Percentiles rank a stretch among this genome's conserved stretches.
These are phyloP conservation scores for Acrossocheilus fasciatus DNA, from an alignment of 2,797 vertebrate species.

Conservation along the genomic window DNA sequence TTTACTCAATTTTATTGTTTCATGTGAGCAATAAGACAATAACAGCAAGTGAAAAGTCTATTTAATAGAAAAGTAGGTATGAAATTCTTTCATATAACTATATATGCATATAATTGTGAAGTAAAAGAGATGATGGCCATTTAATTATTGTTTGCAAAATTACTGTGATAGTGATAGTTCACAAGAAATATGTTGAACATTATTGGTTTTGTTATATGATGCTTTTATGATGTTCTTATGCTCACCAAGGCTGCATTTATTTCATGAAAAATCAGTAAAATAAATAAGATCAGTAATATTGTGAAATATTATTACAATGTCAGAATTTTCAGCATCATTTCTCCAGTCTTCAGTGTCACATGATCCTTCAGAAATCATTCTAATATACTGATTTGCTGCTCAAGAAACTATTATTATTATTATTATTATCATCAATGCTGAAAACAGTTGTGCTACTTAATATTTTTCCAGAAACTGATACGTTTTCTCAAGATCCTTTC, in stretches of 20 bases:
- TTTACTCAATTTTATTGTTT: conserved; percentile 12
- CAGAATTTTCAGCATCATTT: neutral
- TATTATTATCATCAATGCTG: neutral
- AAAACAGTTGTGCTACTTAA: neutral
- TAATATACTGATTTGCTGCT: neutral
- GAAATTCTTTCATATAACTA: neutral
- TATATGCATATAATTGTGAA: neutral
- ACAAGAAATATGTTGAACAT: neutral
- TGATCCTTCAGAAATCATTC: neutral
- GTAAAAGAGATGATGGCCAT: neutral
- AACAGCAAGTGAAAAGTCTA: too few species aligned
- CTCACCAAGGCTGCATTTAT: neutral
- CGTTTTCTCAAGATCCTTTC: neutral
- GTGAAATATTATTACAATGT: neutral
- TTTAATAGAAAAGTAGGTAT: too few species aligned
- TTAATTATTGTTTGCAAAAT: neutral
- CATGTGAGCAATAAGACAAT: neutral
- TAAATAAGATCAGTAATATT: neutral
- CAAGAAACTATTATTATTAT: neutral
- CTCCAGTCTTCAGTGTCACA: neutral
- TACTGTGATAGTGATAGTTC: too few species aligned
- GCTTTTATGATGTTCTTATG: neutral
- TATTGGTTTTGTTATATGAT: neutral
- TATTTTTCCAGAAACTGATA: neutral
- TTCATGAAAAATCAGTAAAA: neutral